These are phyloP conservation scores for Gadus chalcogrammus DNA, from an alignment of 2,113 vertebrate genomes.

Conservation along the genomic window DNA sequence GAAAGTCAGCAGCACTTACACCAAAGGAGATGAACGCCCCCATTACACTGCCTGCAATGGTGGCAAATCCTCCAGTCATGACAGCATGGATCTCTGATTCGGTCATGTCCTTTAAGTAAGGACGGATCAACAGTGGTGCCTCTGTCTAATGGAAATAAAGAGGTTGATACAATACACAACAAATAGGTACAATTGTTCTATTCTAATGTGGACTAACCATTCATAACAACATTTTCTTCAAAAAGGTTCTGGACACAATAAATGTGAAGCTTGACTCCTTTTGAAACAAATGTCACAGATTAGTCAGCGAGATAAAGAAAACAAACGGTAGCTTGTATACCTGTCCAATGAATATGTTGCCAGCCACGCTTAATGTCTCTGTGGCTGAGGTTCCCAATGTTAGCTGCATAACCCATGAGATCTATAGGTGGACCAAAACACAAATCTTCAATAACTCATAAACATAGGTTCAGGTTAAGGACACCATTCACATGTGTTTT, in stretches of 20 bases:
- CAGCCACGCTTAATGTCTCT: slow-evolving; percentile 90
- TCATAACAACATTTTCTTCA: not conserved
- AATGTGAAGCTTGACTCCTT: no score
- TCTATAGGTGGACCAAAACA: slow-evolving; percentile 69
- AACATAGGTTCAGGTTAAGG: not conserved
- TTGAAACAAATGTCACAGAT: no score
- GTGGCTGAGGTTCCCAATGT: slow-evolving; percentile 89
- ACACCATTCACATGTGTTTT: not conserved
- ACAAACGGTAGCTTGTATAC: slow-evolving; percentile 61
- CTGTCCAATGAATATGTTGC: slow-evolving; percentile 96
- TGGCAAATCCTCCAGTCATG: slow-evolving; percentile 91
- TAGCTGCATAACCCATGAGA: slow-evolving; percentile 90
- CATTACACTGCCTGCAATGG: slow-evolving; percentile 92
- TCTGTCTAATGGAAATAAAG: slow-evolving; percentile 74
- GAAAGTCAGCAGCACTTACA: slow-evolving; percentile 66
- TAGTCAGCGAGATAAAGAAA: not conserved
- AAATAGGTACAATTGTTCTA: not conserved
- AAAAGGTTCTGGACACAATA: no score
- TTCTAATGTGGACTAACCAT: not conserved
- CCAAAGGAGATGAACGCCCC: slow-evolving; percentile 93
- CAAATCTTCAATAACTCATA: slow-evolving; percentile 24
- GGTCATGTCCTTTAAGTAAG: slow-evolving; percentile 88
- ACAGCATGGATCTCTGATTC: slow-evolving; percentile 90
- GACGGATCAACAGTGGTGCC: slow-evolving; percentile 86
- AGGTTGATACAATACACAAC: not conserved